These are phyloP conservation scores for Cyclura pinguis DNA, from an alignment of 2,797 vertebrate genomes.

Conservation along the genomic window DNA sequence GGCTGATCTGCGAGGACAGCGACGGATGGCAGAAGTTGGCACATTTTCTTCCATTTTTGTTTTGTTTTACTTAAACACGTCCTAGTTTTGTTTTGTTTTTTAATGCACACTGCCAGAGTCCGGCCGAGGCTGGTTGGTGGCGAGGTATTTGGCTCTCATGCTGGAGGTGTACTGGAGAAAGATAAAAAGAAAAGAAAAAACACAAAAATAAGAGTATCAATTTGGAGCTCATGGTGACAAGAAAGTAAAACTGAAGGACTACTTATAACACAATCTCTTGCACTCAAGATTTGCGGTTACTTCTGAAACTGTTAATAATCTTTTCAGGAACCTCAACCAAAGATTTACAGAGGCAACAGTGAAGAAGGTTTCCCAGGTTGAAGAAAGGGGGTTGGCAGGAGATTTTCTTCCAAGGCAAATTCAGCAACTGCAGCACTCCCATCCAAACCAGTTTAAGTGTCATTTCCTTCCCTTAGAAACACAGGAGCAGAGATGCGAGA, in stretches of 20 bases:
- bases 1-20: constrained; percentile 64
- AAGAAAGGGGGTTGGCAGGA: constrained; percentile 14
- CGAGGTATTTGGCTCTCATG: constrained; percentile 99
- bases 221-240: constrained; percentile 37
- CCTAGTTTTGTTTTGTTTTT: constrained; percentile 43
- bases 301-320: constrained; percentile 23
- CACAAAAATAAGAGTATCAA: constrained; percentile 48
- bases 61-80: constrained; percentile 38
- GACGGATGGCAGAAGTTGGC: constrained; percentile 73
- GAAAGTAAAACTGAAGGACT: background rate
- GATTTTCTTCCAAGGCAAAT: background rate
- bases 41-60: constrained; percentile 71
- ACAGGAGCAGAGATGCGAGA: background rate
- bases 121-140: constrained; percentile 90
- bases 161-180: constrained; percentile 96
- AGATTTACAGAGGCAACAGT: constrained; percentile 15
- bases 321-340: constrained; percentile 3
- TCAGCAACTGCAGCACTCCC: background rate
- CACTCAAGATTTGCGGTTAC: background rate
- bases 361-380: constrained; percentile 7
- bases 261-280: background rate
- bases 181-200: constrained; percentile 61
- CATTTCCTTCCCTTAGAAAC: constrained; percentile 6
- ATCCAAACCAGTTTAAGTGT: background rate
- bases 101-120: constrained; percentile 88